These are phyloP conservation scores for Aphidius ervi DNA, from an alignment of 1,140 invertebrate species.

Conservation along the genomic window DNA sequence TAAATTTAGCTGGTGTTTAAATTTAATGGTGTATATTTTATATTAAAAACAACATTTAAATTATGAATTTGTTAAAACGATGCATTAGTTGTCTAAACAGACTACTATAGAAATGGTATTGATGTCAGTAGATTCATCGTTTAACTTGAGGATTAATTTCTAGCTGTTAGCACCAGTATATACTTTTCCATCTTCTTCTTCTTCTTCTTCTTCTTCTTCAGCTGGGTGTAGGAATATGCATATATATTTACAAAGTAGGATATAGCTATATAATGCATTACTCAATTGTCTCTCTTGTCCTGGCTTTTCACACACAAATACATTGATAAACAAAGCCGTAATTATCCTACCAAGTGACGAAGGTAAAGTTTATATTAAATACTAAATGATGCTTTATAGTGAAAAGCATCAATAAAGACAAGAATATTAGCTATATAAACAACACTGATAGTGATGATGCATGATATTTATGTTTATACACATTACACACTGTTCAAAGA, in stretches of 20 bases:
- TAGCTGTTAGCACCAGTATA: constrained; percentile 32
- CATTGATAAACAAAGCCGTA: constrained; percentile 46
- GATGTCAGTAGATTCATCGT: no score
- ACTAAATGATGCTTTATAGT: constrained; percentile 12
- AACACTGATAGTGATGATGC: constrained; percentile 8
- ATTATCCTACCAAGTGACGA: constrained; percentile 29
- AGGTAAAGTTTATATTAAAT: constrained; percentile 14
- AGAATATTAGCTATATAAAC: background rate
- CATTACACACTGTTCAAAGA: background rate
- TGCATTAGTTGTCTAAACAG: no score
- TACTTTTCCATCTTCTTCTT: constrained; percentile 5
- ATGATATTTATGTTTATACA: background rate
- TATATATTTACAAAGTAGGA: constrained; percentile 26
- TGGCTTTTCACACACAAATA: constrained; percentile 22
- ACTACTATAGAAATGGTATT: no score
- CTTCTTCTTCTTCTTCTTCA: no score
- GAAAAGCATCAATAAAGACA: constrained; percentile 1
- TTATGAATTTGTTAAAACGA: no score
- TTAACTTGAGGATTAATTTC: no score
- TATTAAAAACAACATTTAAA: background rate
- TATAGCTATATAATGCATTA: no score
- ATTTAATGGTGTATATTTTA: no score
- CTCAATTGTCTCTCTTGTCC: background rate
- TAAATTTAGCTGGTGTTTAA: background rate
- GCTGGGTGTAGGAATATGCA: constrained; percentile 22